Evolutionary conservation across 2,113 vertebrate genomes (phyloP).

Genomic region (Indicator maculatus): DNA sequence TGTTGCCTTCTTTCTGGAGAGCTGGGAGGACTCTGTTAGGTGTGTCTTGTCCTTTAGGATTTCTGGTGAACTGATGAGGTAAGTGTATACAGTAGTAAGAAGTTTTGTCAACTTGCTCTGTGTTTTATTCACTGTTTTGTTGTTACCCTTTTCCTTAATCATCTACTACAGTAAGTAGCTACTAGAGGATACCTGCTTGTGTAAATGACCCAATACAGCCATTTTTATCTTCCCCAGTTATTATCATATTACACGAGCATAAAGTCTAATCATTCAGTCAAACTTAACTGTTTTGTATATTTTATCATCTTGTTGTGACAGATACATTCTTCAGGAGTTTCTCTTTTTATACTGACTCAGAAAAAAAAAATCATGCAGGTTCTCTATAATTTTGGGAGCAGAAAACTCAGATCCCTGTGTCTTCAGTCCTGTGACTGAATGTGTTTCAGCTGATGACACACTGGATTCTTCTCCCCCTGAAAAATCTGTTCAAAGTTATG

Average conservation of each 20-base stretch:
- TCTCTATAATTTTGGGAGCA: neutral
- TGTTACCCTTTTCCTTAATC: neutral
- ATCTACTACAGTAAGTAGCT: neutral
- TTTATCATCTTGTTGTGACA: neutral
- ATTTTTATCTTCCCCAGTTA: neutral
- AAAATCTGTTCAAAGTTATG: neutral
- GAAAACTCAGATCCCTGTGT: neutral
- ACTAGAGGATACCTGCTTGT: fast-evolving
- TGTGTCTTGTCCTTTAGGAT: neutral
- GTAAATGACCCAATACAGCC: neutral
- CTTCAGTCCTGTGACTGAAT: neutral
- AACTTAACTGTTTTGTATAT: neutral
- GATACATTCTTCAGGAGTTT: neutral
- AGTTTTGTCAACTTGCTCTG: neutral
- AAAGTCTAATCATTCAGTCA: neutral
- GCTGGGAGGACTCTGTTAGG: neutral
- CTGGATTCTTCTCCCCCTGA: neutral
- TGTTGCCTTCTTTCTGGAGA: neutral
- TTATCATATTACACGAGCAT: neutral
- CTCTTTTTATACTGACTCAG: neutral
- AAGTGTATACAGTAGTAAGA: neutral
- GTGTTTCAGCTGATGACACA: neutral
- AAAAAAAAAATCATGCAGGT: neutral
- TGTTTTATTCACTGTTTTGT: neutral
- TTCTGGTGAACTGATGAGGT: neutral